Evolutionary conservation across 2,888 invertebrate species (phyloP).

Genomic region (Prenolepis imparis): DNA sequence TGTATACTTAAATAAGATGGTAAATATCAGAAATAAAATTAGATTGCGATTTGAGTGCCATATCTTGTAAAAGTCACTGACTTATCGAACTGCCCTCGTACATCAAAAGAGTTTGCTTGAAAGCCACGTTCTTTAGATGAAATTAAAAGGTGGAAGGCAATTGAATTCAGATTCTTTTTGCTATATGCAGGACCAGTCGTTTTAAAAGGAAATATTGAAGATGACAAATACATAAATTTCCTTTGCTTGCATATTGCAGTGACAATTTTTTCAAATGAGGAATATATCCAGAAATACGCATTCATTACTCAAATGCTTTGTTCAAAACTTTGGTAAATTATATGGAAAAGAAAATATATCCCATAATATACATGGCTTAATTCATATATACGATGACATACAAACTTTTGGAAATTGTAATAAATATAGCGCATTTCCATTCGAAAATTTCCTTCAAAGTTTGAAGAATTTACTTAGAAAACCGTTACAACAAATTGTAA

Average conservation of each 20-base stretch:
- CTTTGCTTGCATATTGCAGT: slow-evolving; percentile 56
- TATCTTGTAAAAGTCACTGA: too few relatives aligned
- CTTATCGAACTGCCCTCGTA: too few relatives aligned
- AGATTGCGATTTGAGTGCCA: too few relatives aligned
- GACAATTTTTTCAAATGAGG: slow-evolving; percentile 9
- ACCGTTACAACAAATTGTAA: slow-evolving; percentile 32
- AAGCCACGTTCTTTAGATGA: slow-evolving; percentile 47
- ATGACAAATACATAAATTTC: slow-evolving; percentile 43
- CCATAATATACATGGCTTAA: slow-evolving; percentile 56
- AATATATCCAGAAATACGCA: slow-evolving; percentile 29
- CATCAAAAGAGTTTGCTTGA: slow-evolving; percentile 56
- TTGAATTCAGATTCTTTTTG: slow-evolving; percentile 10
- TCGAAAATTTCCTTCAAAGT: slow-evolving; percentile 57
- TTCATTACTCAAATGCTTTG: slow-evolving; percentile 51
- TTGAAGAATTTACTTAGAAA: slow-evolving; percentile 54
- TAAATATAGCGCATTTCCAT: slow-evolving; percentile 53
- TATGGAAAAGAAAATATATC: slow-evolving; percentile 55
- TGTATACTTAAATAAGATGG: too few relatives aligned
- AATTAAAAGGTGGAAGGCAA: slow-evolving; percentile 50
- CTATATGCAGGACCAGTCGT: slow-evolving; percentile 47
- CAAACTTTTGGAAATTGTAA: slow-evolving; percentile 41
- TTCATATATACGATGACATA: slow-evolving; percentile 35
- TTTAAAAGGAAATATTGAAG: slow-evolving; percentile 29
- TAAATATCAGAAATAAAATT: too few relatives aligned
- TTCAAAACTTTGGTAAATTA: slow-evolving; percentile 35